Base-by-base conservation (phyloP, 2,797 vertebrate species). In the Myotis planiceps region DNA sequence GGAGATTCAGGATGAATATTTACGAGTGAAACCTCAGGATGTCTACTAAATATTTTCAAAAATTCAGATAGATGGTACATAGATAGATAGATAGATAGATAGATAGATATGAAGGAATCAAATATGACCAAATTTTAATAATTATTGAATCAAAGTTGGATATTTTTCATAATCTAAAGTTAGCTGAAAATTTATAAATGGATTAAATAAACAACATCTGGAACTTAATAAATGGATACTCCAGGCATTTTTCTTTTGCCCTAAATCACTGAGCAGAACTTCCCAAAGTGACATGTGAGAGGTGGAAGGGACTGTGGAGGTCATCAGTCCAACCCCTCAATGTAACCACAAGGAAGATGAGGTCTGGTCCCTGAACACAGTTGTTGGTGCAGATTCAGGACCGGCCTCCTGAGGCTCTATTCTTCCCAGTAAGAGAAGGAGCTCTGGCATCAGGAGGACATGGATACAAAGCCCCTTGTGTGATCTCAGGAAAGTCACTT, bases 91-190 rank as follows among this genome's bases (percentile, higher is more conserved):
- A 80, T 16, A 14, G 72, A 53, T 10, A 87, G 3, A 83, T 10
- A 84, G 23, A 60, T 7, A 92, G 13, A 10, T 27, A 45, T 51
- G 23, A 25, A 95, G 53, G 34, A 78, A 85, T 51, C 14, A 80
- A 81, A 76, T 39, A 21, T 51, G 25, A 15, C 34, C 66, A 71
- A 68, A 34, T 76, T 66, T 58, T 82, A 55, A 49, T 89, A 71
- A 65, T 53, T 66, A 14, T 72, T 81, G 39, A 92, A 88, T 72
- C 66, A 84, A 76, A n/a, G 14, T 88, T 82, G 58, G 23, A 37
- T 93, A 66, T 76, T 89, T 86, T 78, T 92, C 53, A 18, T 32
- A 71, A 84, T 74, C 39, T 72, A 66, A 92, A 71, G 18, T 55
- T 34, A 1, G 15, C 3, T 84, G 13, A 6, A 58, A 93, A 85